Base-by-base conservation (phyloP, 2,113 vertebrate genomes). In the Colistium nudipinnis region DNA sequence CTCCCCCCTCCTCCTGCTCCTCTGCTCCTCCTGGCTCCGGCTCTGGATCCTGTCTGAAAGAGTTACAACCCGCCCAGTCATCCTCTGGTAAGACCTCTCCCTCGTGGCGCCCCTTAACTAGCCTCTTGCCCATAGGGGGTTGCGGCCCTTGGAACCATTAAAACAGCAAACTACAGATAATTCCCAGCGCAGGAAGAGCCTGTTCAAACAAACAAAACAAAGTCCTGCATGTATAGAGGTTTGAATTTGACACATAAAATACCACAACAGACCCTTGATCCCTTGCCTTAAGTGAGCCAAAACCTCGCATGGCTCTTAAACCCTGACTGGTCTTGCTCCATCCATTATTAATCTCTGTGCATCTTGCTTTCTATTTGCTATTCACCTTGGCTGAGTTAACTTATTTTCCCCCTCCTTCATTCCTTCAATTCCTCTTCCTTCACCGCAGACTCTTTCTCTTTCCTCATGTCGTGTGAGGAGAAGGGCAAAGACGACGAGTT, bases 401-500 rank as follows among this genome's bases (percentile, higher is more conserved):
- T 54, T 61, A 36, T 85, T 73, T 70, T 62, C 51, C 35, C 61
- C 62, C 70, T 85, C 65, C 68, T 56, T 63, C 65, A 52, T 70
- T 62, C 66, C 78, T 82, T 73, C 78, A 78, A 79, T 74, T 88
- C 24, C 90, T 90, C 86, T 92, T 81, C 88, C 86, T 88, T 84
- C 81, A 75, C 93, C 93, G 88, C 95, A 95, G 96, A 98, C 93
- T 94, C 96, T 92, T n/a, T n/a, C n/a, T 92, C 94, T 95, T 96
- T 95, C 94, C 95, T 97, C 93, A 94, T 97, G 90, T 95, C 95
- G 61, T 83, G 85, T 92, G 96, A 90, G 91, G 94, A 96, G 91
- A 96, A 96, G 91, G 93, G 93, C 92, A 91, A 95, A 66, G 95
- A 95, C 89, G 96, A 97, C 94, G 97, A 99, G 89, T 99, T 99